These are phyloP conservation scores for Syngnathus rostellatus DNA, from an alignment of 2,797 vertebrate genomes.

Conservation along the genomic window DNA sequence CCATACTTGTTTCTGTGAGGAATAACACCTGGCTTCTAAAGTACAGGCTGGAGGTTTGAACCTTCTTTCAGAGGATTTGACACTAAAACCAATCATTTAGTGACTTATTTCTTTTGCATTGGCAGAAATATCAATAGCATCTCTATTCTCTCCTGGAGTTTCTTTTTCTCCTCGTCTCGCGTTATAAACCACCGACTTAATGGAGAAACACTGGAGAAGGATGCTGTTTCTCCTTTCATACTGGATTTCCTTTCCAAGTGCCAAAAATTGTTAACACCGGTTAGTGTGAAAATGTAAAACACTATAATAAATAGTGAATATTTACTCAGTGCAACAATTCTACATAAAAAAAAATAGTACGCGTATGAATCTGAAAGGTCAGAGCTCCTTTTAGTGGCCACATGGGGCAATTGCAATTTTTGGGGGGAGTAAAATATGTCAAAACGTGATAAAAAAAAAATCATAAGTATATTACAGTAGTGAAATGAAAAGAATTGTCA, in stretches of 20 bases:
- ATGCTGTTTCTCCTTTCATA: neutral
- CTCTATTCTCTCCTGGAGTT: neutral
- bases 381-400: conserved; percentile 30
- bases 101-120: neutral
- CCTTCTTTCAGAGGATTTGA: conserved; percentile 22
- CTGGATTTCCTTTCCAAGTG: neutral
- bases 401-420: conserved; percentile 11
- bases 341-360: neutral
- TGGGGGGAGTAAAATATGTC: neutral
- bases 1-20: conserved; percentile 18
- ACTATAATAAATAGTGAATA: neutral
- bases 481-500: neutral
- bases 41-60: conserved; percentile 11
- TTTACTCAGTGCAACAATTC: neutral
- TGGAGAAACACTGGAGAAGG: neutral
- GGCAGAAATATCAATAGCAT: neutral
- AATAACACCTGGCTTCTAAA: conserved; percentile 27
- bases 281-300: no score
- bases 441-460: neutral
- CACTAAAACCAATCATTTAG: conserved; percentile 30
- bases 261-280: neutral
- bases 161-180: conserved; percentile 14
- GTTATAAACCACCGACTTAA: neutral
- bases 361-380: neutral
- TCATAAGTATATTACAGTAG: neutral